A percentile compares a stretch with the other conserved stretches of the same genome.
Evolutionary conservation across 2,113 vertebrate species (phyloP).

Genomic region (Mesembrinibis cayennensis): DNA sequence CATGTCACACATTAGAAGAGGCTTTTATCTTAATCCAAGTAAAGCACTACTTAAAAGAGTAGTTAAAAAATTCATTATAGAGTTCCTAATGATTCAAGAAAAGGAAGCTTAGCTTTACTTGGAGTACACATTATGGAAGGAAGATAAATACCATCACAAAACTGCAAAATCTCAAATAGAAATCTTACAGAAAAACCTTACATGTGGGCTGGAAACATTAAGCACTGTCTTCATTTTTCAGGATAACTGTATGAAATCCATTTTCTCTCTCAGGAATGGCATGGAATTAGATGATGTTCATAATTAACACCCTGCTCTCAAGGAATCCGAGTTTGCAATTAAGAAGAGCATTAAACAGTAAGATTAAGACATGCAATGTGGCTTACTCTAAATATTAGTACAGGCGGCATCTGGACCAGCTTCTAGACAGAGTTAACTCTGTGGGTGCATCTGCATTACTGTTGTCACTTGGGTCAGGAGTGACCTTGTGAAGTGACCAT

Average conservation of each 20-base stretch:
- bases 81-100: background rate
- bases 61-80: background rate
- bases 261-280: background rate
- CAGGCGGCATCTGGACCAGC: background rate
- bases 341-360: background rate
- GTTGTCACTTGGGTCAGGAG: background rate
- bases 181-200: background rate
- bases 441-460: background rate
- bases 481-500: background rate
- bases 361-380: background rate
- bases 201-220: background rate
- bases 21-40: background rate
- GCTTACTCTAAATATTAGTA: background rate
- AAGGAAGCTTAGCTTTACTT: background rate
- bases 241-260: background rate
- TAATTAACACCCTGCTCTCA: background rate
- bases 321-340: background rate
- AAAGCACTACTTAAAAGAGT: background rate
- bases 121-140: background rate
- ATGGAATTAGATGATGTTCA: background rate
- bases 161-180: background rate
- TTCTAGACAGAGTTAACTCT: background rate
- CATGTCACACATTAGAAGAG: background rate
- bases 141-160: background rate
- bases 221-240: background rate